These are phyloP conservation scores for Rhopalosiphum padi DNA, from an alignment of 1,140 invertebrate genomes.

Conservation along the genomic window DNA sequence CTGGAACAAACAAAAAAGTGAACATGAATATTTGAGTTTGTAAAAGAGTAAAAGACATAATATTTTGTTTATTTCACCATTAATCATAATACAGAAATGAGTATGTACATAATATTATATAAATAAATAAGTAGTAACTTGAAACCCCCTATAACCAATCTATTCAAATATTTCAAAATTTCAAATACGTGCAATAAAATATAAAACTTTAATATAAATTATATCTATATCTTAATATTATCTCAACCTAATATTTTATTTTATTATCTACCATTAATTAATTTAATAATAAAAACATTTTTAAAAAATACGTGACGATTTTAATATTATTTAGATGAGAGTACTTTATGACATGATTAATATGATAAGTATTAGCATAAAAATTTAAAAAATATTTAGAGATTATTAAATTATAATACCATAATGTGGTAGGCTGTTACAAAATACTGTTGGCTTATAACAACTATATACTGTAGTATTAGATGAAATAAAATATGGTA, in stretches of 20 bases:
- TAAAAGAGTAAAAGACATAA: background rate
- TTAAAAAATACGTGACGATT: background rate
- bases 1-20: background rate
- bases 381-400: background rate
- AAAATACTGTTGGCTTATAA: background rate
- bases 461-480: background rate
- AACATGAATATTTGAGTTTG: background rate
- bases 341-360: background rate
- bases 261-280: background rate
- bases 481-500: background rate
- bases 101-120: background rate
- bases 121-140: background rate
- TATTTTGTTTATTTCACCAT: no score
- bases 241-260: background rate
- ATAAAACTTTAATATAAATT: background rate
- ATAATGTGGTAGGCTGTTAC: background rate
- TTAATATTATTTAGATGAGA: background rate
- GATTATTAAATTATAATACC: background rate
- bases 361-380: background rate
- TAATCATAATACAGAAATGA: background rate
- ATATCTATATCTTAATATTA: background rate
- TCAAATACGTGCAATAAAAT: background rate
- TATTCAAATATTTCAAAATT: background rate
- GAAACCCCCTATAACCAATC: accelerated
- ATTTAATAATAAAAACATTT: background rate